These are phyloP conservation scores for Seriola aureovittata DNA, from an alignment of 2,113 vertebrate species.

Conservation along the genomic window DNA sequence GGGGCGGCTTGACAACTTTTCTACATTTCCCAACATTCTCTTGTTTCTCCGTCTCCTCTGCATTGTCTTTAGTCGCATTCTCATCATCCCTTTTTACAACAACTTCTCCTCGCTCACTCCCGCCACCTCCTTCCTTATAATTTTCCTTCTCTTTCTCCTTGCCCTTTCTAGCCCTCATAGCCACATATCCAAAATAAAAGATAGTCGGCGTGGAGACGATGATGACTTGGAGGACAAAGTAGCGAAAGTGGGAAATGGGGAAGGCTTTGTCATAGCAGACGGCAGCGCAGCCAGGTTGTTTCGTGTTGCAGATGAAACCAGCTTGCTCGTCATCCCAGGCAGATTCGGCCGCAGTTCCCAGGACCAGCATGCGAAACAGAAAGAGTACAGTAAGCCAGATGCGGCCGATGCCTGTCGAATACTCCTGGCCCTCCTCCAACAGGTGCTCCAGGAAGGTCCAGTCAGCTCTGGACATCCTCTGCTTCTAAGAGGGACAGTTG, in stretches of 20 bases:
- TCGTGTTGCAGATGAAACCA: slow-evolving; percentile 94
- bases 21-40: slow-evolving; percentile 19
- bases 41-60: slow-evolving; percentile 44
- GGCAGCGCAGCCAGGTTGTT: slow-evolving; percentile 91
- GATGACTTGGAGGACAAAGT: slow-evolving; percentile 97
- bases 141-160: slow-evolving; percentile 80
- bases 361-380: slow-evolving; percentile 95
- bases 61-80: slow-evolving; percentile 72
- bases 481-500: slow-evolving; percentile 56
- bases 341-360: slow-evolving; percentile 92
- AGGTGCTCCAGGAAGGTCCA: slow-evolving; percentile 96
- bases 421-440: slow-evolving; percentile 95
- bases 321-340: slow-evolving; percentile 97
- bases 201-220: slow-evolving; percentile 96
- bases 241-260: slow-evolving; percentile 97
- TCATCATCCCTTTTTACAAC: slow-evolving; percentile 28
- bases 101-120: slow-evolving; percentile 64
- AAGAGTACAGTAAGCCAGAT: slow-evolving; percentile 97
- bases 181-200: slow-evolving; percentile 94
- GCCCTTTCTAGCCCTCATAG: slow-evolving; percentile 83
- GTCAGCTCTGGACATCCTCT: slow-evolving; percentile 92
- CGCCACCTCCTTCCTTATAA: slow-evolving; percentile 29
- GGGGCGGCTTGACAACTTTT: slow-evolving; percentile 8
- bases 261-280: slow-evolving; percentile 96
- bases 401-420: slow-evolving; percentile 92